Base-by-base conservation (phyloP, 2,797 vertebrate species). In the Capromys pilorides region DNA sequence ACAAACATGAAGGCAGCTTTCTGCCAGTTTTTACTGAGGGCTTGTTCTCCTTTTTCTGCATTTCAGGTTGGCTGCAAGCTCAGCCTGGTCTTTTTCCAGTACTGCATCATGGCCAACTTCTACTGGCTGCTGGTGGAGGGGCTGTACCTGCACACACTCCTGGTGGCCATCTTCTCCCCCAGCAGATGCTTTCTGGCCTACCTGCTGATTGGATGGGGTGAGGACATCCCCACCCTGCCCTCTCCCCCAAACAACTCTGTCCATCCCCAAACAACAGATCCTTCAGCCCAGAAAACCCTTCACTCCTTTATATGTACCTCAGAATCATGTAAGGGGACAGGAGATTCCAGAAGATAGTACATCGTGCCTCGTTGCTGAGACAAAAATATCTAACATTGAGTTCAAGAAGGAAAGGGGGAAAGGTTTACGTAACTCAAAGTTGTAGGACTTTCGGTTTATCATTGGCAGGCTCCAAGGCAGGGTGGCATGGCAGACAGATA, bases 101-200 rank as follows among this genome's bases (percentile, higher is more conserved):
- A 99, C 92, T 99, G 99, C 97, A 98, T 99, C 97, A 99, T 99
- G 98, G 99, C 99, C 73, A 99, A 99, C 97, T 99, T 99, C 98
- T 99, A 98, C 98, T 99, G 99, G 99, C 98, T 99, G 92, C 98
- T 99, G 96, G 99, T 99, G 92, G 99, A 99, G 98, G 99, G 99
- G 39, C 98, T 99, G 80, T 99, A 99, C 97, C 99, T 99, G 33
- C 99, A 99, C 98, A 99, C 98, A 0, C 98, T 99, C 54, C 99
- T 99, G 51, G 97, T 99, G 88, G 98, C 98, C 88, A 98, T 99
- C 96, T 99, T 99, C 98, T 99, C 99, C 1, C 98, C 98, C 39
- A 98, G 98, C 97, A 98, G 98, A 83, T 98, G 98, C 98, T 99
- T 99, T 95, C 95, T 97, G 0, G 54, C 98, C 96, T 99, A 99